Evolutionary conservation across 1,140 invertebrate species (phyloP), one percentile per base, ranked within the genome.

Genomic region (Tachypleus tridentatus): DNA sequence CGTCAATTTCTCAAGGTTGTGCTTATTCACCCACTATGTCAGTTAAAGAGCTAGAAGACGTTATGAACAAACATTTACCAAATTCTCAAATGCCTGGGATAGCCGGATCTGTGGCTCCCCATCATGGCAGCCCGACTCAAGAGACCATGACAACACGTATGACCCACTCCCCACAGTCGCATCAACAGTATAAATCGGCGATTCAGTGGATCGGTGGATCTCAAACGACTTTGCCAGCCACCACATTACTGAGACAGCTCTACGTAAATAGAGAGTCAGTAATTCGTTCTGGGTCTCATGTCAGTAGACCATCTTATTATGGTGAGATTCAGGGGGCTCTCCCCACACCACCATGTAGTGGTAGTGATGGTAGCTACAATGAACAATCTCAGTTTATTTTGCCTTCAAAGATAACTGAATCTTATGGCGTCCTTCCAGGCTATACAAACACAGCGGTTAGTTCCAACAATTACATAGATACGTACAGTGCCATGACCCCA

Each of bases 31-130:
- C 52, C 56, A 60, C 66, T 1, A 64, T 69, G 64, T 69, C 67
- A 10, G 67, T 69, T 0, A 66, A 64, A 48, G 92, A 96, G 72
- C 79, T 96, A 66, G 93, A 97, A 76, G 91, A 94, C 71, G 92
- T 91, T 9, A 97, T 96, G 93, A 94, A 93, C 47, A 93, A 95
- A 74, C 93, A 97, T 79, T 78, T 96, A 57, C 92, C 93, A 0
- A 29, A 29, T 29, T 29, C 29, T 29, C 29, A 29, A 29, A 29
- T 29, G 29, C 29, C 29, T 29, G 29, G 29, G 29, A 29, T 29
- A 29, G 29, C 29, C 29, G 29, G 0, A 29, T 29, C 29, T 29
- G 29, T 29, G 29, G 29, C 29, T 29, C 29, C 29, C 29, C 29
- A 0, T 29, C 29, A 29, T 29, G 29, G 29, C 29, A 29, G 29